These are phyloP conservation scores for Sebastiscus albofasciatus DNA, from an alignment of 2,797 vertebrate species.

Conservation along the genomic window DNA sequence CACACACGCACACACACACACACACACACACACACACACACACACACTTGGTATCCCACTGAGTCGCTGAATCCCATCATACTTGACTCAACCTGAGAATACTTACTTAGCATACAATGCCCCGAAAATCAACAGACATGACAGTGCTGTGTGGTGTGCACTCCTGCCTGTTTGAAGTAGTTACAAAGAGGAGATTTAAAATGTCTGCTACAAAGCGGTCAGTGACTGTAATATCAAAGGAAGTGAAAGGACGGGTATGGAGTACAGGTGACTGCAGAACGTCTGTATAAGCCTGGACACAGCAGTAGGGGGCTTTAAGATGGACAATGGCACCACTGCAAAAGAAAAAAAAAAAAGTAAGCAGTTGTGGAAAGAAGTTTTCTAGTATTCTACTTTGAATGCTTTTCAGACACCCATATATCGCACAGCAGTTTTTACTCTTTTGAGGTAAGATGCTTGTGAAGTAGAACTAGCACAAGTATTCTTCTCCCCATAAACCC, in stretches of 20 bases:
- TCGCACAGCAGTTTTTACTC: not conserved
- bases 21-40: not conserved
- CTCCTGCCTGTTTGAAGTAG: slow-evolving; percentile 42
- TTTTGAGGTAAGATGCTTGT: not conserved
- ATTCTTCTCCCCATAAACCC: fast-evolving
- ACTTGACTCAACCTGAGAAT: slow-evolving; percentile 47
- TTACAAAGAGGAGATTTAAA: slow-evolving; percentile 49
- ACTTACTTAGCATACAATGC: slow-evolving; percentile 58
- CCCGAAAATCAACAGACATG: slow-evolving; percentile 44
- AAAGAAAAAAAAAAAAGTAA: not conserved
- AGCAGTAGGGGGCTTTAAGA: not conserved
- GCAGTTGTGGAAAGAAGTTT: not conserved
- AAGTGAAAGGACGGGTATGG: slow-evolving; percentile 12
- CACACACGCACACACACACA: not conserved
- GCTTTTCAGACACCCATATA: not conserved
- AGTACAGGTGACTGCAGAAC: not conserved
- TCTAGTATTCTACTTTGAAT: not conserved
- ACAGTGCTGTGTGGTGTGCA: slow-evolving; percentile 13
- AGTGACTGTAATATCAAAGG: slow-evolving; percentile 37
- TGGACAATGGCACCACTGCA: not conserved
- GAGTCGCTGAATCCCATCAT: slow-evolving; percentile 46
- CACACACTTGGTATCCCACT: not conserved
- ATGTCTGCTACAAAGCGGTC: slow-evolving; percentile 29
- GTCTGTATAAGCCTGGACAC: slow-evolving; percentile 8
- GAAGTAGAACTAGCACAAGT: not conserved